Evolutionary conservation across 2,888 invertebrate species (phyloP).

Genomic region (Caenorhabditis afra): DNA sequence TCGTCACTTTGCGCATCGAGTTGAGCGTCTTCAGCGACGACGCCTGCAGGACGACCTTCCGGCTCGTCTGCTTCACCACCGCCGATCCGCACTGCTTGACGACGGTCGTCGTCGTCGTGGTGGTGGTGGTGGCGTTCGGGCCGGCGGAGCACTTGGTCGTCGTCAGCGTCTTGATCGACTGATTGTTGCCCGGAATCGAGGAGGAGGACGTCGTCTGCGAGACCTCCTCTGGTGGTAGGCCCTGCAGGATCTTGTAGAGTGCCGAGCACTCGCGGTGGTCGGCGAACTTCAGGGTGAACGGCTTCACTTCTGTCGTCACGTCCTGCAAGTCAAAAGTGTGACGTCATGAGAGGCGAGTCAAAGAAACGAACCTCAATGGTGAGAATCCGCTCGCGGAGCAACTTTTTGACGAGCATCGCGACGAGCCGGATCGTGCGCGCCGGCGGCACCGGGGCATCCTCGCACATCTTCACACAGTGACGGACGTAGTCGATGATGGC

Average conservation of each 20-base stretch:
- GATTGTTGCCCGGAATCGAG: not conserved
- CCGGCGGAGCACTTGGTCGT: not conserved
- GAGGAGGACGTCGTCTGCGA: not conserved
- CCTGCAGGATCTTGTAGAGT: conserved; percentile 50
- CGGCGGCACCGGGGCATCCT: not conserved
- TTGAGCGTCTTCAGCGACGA: not conserved
- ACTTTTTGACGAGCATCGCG: conserved; percentile 20
- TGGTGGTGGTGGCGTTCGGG: not conserved
- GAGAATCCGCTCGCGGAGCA: conserved; percentile 7
- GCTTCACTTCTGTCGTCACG: conserved; percentile 23
- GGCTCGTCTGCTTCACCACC: conserved; percentile 29
- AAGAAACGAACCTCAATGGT: conserved; percentile 11
- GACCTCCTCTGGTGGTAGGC: conserved; percentile 19
- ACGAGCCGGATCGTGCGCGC: conserved; percentile 15
- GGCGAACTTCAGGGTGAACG: conserved; percentile 32
- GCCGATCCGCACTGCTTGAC: conserved; percentile 29
- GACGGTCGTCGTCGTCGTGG: conserved; percentile 28
- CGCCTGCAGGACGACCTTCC: conserved; percentile 26
- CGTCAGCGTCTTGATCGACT: conserved; percentile 6
- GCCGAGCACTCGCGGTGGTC: conserved; percentile 52
- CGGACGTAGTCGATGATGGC: conserved; percentile 4
- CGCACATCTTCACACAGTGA: not conserved
- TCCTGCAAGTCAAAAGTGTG: conserved; percentile 43
- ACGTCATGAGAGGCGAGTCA: too few relatives aligned
- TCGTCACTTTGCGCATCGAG: not conserved